Percentiles rank a stretch among this genome's conserved stretches.
phyloP scores from a whole-genome alignment of 2,113 vertebrate species.

The Mobula birostris region DNA sequence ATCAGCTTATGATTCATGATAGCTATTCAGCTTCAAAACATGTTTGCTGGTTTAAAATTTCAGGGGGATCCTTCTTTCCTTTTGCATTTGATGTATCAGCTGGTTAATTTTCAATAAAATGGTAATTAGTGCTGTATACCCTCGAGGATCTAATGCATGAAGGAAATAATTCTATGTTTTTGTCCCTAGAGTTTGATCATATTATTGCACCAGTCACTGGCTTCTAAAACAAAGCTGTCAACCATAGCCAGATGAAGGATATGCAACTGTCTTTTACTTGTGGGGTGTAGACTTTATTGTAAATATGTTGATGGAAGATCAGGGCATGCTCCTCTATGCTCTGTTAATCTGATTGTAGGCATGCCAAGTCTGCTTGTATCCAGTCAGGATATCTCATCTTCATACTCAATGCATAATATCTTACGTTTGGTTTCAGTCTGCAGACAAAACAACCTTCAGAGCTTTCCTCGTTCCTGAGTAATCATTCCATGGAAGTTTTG shows the following conservation, averaged over 20 bases:
- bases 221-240: background rate
- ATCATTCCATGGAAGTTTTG: background rate
- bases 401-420: background rate
- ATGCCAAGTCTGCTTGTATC: background rate
- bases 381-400: background rate
- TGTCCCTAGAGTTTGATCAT: background rate
- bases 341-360: conserved; percentile 15
- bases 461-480: background rate
- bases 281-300: background rate
- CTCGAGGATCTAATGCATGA: background rate
- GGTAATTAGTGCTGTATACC: background rate
- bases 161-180: background rate
- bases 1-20: background rate
- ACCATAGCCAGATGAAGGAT: background rate
- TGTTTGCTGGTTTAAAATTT: background rate
- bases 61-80: background rate
- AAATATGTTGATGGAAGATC: background rate
- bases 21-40: background rate
- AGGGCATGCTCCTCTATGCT: background rate
- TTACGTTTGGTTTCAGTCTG: background rate
- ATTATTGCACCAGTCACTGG: background rate
- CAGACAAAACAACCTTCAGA: conserved; percentile 15
- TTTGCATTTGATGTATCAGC: background rate
- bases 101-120: background rate
- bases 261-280: background rate